Conservation (phyloP, 2,113 vertebrate species). For the Scatophagus argus region DNA sequence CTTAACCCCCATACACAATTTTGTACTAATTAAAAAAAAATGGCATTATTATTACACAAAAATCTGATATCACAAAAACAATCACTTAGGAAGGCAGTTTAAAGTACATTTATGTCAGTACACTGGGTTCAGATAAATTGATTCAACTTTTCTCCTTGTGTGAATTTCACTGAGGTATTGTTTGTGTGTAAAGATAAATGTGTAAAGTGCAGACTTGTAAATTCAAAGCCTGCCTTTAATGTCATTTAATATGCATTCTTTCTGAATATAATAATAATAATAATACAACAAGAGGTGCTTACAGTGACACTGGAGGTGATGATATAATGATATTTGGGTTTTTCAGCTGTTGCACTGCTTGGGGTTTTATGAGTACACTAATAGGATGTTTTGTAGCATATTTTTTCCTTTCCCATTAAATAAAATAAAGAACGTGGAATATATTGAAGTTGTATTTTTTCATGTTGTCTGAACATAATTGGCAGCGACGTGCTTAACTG, state of each 20-base stretch:
- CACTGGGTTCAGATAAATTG: not conserved
- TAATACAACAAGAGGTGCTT: not conserved
- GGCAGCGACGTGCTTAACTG: not conserved
- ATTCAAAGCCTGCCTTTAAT: not conserved
- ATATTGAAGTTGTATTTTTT: not conserved
- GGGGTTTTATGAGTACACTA: slow-evolving; percentile 6
- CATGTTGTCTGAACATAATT: not conserved
- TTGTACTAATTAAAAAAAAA: too few species aligned
- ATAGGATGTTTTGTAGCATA: slow-evolving; percentile 34
- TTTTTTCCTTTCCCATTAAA: slow-evolving; percentile 4
- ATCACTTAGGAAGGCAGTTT: not conserved
- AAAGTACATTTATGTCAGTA: not conserved
- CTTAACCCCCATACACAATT: not conserved
- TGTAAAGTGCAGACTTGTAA: not conserved
- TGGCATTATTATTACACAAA: not conserved
- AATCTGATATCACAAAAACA: not conserved
- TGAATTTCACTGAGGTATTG: not conserved
- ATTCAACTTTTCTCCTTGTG: not conserved
- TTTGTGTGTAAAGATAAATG: not conserved
- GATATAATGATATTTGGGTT: not conserved
- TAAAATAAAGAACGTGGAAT: slow-evolving; percentile 13
- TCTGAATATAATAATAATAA: not conserved
- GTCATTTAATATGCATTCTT: slow-evolving; percentile 20
- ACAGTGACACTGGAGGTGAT: not conserved
- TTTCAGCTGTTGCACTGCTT: slow-evolving; percentile 16